Evolutionary conservation across 2,113 vertebrate species (phyloP).

Genomic region (Ptyas mucosa): DNA sequence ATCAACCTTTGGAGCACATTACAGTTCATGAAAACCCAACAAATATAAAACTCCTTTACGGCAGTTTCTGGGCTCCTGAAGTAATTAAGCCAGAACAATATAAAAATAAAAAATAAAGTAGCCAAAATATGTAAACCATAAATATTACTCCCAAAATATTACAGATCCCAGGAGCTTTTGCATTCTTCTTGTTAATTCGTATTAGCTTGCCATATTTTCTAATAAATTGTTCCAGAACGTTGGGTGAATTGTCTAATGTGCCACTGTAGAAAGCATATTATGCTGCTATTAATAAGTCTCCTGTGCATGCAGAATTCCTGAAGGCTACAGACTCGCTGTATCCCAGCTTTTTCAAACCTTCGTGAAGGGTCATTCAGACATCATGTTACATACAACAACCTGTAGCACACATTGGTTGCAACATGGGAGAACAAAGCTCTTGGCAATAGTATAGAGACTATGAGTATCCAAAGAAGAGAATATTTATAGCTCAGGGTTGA

Average conservation of each 20-base stretch:
- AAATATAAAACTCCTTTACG: background rate
- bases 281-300: background rate
- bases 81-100: background rate
- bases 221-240: background rate
- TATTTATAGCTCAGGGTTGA: background rate
- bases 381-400: slow-evolving; percentile 9
- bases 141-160: background rate
- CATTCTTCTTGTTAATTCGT: background rate
- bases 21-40: background rate
- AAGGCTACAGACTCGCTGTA: background rate
- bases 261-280: background rate
- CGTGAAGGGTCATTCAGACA: slow-evolving; percentile 28
- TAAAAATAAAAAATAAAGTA: background rate
- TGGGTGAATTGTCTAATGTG: background rate
- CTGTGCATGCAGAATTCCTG: background rate
- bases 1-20: background rate
- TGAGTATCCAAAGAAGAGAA: background rate
- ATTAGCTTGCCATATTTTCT: background rate
- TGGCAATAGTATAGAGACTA: background rate
- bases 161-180: background rate
- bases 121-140: background rate
- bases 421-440: background rate
- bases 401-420: background rate
- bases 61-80: background rate
- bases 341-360: background rate